Evolutionary conservation across 2,113 vertebrate genomes (phyloP), one percentile per base, ranked within the genome.

Genomic region (human (Homo sapiens)): DNA sequence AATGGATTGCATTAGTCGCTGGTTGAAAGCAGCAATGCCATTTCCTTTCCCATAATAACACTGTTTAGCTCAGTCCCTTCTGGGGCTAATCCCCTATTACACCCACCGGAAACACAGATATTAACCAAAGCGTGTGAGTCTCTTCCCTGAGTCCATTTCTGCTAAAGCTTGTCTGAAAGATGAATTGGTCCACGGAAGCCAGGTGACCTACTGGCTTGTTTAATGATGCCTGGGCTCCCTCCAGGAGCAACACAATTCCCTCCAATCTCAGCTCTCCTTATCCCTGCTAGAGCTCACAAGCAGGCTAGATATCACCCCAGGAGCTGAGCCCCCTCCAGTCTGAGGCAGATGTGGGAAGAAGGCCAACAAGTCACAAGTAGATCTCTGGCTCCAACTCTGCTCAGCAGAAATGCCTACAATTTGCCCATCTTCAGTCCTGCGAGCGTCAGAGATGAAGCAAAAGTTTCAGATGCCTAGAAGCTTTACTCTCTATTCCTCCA

Each of bases 151-250:
- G 23, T 70, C n/a, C 16, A 0, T 66, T 88, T 75, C 85, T 86
- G 79, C 88, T 25, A 23, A 45, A 25, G 9, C 35, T 2, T 50
- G 59, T 50, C 64, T 14, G 40, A 52, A 48, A n/a, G 79, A 75
- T 18, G 23, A 16, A 52, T 12, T 0, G 12, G 20, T 38, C 45
- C 57, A 2, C 0, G 0, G 16, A 76, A 6, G 43, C 14, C 87
- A 38, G 80, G 64, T 32, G 87, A 76, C 18, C 57, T 20, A 14
- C 27, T 59, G 61, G 45, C 43, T 70, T 68, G 17, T 27, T 48
- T 30, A 11, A 5, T 0, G 52, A 52, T 14, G 16, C n/a, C 85
- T 25, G 59, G 48, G 18, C 45, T 40, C 32, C 89, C 3, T n/a
- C 20, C 38, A 12, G 27, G 9, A 59, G n/a, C 52, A 2, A 6